Base-by-base conservation (phyloP, 2,113 vertebrate species). In the Theropithecus gelada region DNA sequence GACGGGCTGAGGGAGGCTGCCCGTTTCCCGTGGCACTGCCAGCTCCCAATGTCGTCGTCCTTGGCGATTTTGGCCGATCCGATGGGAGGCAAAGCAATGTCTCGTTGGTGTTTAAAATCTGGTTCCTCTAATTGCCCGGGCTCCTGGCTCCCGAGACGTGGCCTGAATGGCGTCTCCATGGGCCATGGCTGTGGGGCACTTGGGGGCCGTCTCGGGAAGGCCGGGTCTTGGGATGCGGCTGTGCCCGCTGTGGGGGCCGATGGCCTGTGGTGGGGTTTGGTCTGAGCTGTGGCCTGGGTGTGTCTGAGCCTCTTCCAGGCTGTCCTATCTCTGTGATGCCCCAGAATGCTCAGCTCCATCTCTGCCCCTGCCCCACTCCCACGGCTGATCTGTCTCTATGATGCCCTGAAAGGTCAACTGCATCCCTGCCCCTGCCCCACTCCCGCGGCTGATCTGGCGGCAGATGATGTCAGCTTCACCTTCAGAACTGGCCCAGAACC, bases 331-430 rank as follows among this genome's bases (percentile, higher is more conserved):
- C 72, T 0, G 0, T 6, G 30, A 9, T 14, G 11, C 45, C 61
- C 6, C 78, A 2, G 45, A 22, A 3, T 2, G 1, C 55, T 32
- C 2, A 35, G 70, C 82, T 68, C 73, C 1, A 0, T 35, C n/a
- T 73, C 52, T 35, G 43, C 35, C 82, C 52, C 50, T 2, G 16
- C 14, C 25, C 48, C 27, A 13, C 72, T 50, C 79, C 64, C n/a
- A 22, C 3, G 0, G 30, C n/a, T 16, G 50, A 75, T 73, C 17
- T 38, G 52, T 40, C 48, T n/a, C 70, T 0, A 0, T 3, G 27
- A 5, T 13, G 10, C 48, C 59, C 9, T 76, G 2, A 40, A 3
- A 13, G 3, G 68, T 30, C 1, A 32, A 52, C 81, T 72, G 52
- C 1, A 0, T n/a, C 38, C 83, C 43, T 32, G 38, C 43, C 87